phyloP scores from a whole-genome alignment of 2,797 vertebrate species.

The Typhlichthys subterraneus region DNA sequence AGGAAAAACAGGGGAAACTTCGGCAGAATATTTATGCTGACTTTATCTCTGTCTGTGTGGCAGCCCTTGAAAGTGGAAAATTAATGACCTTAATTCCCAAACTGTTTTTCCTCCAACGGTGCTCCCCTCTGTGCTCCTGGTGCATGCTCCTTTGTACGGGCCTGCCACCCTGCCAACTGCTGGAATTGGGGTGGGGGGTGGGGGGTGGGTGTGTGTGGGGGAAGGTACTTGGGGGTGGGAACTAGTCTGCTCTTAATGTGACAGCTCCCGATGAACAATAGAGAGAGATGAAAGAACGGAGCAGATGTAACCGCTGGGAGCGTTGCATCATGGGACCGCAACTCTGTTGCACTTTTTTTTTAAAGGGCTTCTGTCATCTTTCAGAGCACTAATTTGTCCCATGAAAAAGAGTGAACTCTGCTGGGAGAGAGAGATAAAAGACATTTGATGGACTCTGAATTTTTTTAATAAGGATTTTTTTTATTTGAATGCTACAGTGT shows the following conservation, averaged over 20 bases:
- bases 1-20: conserved; percentile 97
- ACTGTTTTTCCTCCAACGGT: conserved; percentile 98
- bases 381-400: conserved; percentile 79
- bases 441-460: conserved; percentile 68
- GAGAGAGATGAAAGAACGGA: conserved; percentile 95
- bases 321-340: conserved; percentile 93
- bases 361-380: conserved; percentile 78
- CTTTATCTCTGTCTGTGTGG: conserved; percentile 99
- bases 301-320: conserved; percentile 98
- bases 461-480: conserved; percentile 58
- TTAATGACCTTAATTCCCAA: conserved; percentile 99
- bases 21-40: conserved; percentile 99
- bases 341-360: conserved; percentile 79
- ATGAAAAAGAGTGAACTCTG: conserved; percentile 71
- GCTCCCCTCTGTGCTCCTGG: conserved; percentile 89
- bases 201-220: conserved; percentile 56
- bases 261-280: conserved; percentile 97
- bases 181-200: conserved; percentile 89
- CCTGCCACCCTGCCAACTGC: conserved; percentile 95
- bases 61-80: conserved; percentile 99
- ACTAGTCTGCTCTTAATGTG: conserved; percentile 95
- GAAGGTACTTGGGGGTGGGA: conserved; percentile 87
- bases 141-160: conserved; percentile 90
- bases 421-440: conserved; percentile 71
- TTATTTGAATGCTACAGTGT: conserved; percentile 65